Base-by-base conservation (phyloP, 2,113 vertebrate genomes). In the Catharus minimus region DNA sequence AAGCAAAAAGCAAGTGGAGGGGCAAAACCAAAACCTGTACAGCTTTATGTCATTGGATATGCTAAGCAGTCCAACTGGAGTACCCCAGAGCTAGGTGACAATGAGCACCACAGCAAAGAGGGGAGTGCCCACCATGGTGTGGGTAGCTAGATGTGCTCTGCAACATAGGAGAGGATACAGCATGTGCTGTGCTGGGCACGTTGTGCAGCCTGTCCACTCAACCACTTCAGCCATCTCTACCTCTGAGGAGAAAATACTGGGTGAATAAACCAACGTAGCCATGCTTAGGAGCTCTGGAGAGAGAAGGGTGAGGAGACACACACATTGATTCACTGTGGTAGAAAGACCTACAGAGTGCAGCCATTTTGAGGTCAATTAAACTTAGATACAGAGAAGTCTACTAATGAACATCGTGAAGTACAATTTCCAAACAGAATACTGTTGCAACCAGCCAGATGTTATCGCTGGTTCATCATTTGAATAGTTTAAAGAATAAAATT, bases 101-200 rank as follows among this genome's bases (percentile, higher is more conserved):
- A 67, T 7, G 44, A 61, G 21, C 14, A 74, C 7, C 3, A 46
- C 22, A 62, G 58, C 30, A 33, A 67, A 71, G 36, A 7, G 5
- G 8, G n/a, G 5, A 64, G 36, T 4, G 6, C 4, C 50, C 43
- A 41, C 50, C 43, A 41, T 4, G 13, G 38, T 2, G 4, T 0
- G 0, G 32, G 28, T 26, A 55, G 4, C 21, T n/a, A 55, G 23
- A 85, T 38, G 6, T 19, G 15, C 33, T 76, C 49, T 61, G 38
- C 7, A 1, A 36, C 5, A 13, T 39, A 13, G 26, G 7, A 87
- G 10, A 82, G 5, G 15, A 75, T 5, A 32, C 7, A 73, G 16
- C 15, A 50, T 0, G 1, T 5, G 13, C 30, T 56, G 32, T 3
- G 13, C 2, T 1, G 11, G 6, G 17, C 11, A 50, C 0, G 1